Evolutionary conservation across 2,113 vertebrate genomes (phyloP).

Genomic region (Meles meles): DNA sequence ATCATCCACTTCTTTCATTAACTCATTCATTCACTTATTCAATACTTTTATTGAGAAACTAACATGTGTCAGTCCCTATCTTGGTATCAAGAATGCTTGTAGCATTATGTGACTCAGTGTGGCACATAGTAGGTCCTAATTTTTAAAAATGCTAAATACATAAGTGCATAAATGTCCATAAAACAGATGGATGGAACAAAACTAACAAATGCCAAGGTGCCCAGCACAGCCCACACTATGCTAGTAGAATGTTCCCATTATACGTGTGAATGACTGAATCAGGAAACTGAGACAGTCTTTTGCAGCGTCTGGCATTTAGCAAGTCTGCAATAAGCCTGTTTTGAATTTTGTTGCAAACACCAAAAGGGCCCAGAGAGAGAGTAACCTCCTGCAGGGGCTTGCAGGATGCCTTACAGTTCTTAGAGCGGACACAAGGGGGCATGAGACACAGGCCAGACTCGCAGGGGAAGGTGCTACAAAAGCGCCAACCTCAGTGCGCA

Average conservation of each 20-base stretch:
- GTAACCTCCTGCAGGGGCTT: fast-evolving
- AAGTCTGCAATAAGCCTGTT: background rate
- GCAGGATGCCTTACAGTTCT: background rate
- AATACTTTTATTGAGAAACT: background rate
- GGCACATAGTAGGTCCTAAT: background rate
- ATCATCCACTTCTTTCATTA: background rate
- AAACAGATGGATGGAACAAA: background rate
- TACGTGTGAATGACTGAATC: background rate
- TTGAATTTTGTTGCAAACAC: background rate
- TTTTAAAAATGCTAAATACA: background rate
- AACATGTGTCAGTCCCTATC: background rate
- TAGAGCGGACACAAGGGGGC: background rate
- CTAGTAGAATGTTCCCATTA: background rate
- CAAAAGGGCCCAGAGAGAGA: too few relatives aligned
- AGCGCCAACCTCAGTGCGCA: fast-evolving
- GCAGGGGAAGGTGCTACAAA: background rate
- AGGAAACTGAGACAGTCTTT: background rate
- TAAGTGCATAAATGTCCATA: background rate
- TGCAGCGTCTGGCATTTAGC: background rate
- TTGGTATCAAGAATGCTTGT: background rate
- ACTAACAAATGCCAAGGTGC: background rate
- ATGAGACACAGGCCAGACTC: background rate
- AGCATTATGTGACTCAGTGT: background rate
- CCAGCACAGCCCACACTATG: background rate
- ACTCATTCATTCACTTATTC: background rate